A percentile compares a stretch with the other conserved stretches of the same genome.
phyloP scores from a whole-genome alignment of 2,113 vertebrate genomes.

The Trachemys scripta region DNA sequence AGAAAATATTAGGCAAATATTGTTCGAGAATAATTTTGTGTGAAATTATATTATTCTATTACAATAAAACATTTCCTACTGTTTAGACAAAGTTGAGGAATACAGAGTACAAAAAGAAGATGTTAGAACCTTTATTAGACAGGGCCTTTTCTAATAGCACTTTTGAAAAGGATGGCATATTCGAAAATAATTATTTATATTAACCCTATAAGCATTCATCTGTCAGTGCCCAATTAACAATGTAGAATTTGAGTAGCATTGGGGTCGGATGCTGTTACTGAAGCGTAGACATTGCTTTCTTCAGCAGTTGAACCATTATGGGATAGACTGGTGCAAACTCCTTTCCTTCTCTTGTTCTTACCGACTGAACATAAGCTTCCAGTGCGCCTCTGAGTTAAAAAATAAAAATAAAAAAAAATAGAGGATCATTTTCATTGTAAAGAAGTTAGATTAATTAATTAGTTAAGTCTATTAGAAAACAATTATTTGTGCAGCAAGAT shows the following conservation, averaged over 20 bases:
- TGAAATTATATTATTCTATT: background rate
- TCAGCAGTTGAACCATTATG: constrained; percentile 94
- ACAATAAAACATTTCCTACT: background rate
- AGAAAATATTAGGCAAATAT: background rate
- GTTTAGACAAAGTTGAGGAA: background rate
- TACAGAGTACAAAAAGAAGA: background rate
- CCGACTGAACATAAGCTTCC: constrained; percentile 95
- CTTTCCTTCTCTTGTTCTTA: constrained; percentile 91
- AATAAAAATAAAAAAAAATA: background rate
- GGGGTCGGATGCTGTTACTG: constrained; percentile 35
- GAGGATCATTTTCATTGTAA: background rate
- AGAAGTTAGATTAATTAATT: background rate
- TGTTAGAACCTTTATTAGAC: background rate
- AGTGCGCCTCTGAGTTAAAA: constrained; percentile 85
- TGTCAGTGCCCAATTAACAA: background rate
- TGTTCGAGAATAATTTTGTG: background rate
- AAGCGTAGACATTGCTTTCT: constrained; percentile 83
- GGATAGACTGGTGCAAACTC: constrained; percentile 96
- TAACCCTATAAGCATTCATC: fast-evolving
- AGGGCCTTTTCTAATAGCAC: background rate
- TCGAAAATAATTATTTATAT: background rate
- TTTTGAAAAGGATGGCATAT: fast-evolving
- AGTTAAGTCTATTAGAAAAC: background rate
- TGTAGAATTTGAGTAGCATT: background rate
- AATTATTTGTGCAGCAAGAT: background rate